Base-by-base conservation (phyloP, 1,140 invertebrate species). In the Zaprionus tsacasi region DNA sequence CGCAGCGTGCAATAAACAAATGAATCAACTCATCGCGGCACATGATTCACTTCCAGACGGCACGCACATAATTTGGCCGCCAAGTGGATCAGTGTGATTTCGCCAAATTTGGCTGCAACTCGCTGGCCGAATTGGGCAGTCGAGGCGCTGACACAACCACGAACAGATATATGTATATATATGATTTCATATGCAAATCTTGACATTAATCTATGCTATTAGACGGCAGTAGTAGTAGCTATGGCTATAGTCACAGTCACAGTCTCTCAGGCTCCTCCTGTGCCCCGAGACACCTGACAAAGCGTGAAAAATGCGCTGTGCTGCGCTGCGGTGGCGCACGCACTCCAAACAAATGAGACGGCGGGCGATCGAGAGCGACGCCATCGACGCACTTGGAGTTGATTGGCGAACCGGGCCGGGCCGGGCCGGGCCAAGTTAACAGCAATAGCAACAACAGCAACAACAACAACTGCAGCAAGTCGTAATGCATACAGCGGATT, bases 181-280 rank as follows among this genome's bases (percentile, higher is more conserved):
- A 89, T 76, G 82, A 79, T 78, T 90, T 77, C 76, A 76, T 90
- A 91, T 91, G 89, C 89, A 91, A 91, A 91, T 91, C 77, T 89
- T 91, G 89, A 91, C 89, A 91, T 78, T 91, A 90, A 91, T 86
- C 85, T 83, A 73, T 57, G 57, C 59, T 70, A 77, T 79, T 76
- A 81, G 69, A 66, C 57, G 76, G 33, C 76, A 70, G 71, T 61
- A 43, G 61, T 17, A 70, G 71, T 61, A 43, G 61, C 35, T 45
- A 21, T 43, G 38, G 36, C 64, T n/a, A 50, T 50, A 50, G 45
- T 50, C 45, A 50, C 17, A 50, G 45, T 50, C 45, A 50, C 17
- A 35, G 33, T 27, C 8, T 21, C 21, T 21, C 21, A 21, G 55
- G 58, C 85, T 89, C 76, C 85, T 88, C 83, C 83, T 82, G 60